These are phyloP conservation scores for Hydraecia micacea DNA, from an alignment of 2,888 invertebrate genomes.

Conservation along the genomic window DNA sequence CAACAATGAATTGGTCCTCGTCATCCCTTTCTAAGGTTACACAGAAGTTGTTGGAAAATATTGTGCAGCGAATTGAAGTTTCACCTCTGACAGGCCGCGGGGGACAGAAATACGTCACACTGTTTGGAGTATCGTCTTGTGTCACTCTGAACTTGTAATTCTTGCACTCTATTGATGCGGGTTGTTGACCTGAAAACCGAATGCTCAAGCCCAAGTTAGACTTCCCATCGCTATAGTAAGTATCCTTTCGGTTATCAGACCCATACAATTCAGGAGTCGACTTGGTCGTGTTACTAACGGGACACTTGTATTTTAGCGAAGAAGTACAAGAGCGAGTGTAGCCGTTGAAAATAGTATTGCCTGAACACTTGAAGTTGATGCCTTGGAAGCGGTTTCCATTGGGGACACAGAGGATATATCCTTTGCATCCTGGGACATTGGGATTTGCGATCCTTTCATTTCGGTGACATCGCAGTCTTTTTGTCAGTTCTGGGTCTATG, in stretches of 20 bases:
- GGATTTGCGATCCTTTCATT: constrained; percentile 86
- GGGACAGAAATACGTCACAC: constrained; percentile 85
- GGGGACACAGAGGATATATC: constrained; percentile 86
- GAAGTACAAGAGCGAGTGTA: constrained; percentile 83
- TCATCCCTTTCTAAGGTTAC: constrained; percentile 82
- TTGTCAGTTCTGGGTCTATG: constrained; percentile 80
- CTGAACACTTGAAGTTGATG: constrained; percentile 86
- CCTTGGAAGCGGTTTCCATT: constrained; percentile 86
- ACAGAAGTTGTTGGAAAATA: constrained; percentile 87
- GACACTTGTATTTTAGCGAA: constrained; percentile 83
- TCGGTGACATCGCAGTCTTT: constrained; percentile 79
- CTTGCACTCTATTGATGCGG: constrained; percentile 83
- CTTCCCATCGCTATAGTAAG: constrained; percentile 53
- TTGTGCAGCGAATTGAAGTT: constrained; percentile 79
- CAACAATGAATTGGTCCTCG: constrained; percentile 81
- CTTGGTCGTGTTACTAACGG: constrained; percentile 74
- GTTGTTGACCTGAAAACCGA: constrained; percentile 47
- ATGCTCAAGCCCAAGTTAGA: constrained; percentile 40
- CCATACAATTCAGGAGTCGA: constrained; percentile 69
- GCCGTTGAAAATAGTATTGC: constrained; percentile 85
- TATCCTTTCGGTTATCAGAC: constrained; percentile 71
- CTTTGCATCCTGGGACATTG: constrained; percentile 84
- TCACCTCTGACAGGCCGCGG: constrained; percentile 79
- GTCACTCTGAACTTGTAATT: constrained; percentile 86
- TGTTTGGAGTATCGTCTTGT: constrained; percentile 76